A percentile compares a stretch with the other conserved stretches of the same genome.
Evolutionary conservation across 2,797 vertebrate species (phyloP).

Genomic region (Acipenser transmontanus): DNA sequence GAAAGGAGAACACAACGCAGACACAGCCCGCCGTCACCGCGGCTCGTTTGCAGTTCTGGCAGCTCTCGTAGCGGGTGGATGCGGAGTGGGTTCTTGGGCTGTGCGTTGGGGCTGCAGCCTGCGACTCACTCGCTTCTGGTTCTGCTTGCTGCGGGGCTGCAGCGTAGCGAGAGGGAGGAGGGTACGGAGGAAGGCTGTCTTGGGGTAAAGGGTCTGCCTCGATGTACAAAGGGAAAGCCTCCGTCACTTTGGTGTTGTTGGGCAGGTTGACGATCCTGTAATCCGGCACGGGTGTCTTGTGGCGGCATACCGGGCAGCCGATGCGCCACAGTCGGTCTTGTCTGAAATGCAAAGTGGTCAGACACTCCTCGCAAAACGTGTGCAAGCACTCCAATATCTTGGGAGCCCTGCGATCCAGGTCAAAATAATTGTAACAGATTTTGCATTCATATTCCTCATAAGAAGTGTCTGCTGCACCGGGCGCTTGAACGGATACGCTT

Average conservation of each 20-base stretch:
- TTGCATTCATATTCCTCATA: constrained; percentile 91
- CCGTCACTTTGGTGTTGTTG: constrained; percentile 85
- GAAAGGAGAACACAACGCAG: constrained; percentile 86
- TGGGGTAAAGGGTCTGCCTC: constrained; percentile 80
- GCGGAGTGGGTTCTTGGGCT: constrained; percentile 30
- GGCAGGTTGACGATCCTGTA: constrained; percentile 80
- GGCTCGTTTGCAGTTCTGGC: constrained; percentile 80
- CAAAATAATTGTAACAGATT: constrained; percentile 93
- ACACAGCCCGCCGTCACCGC: constrained; percentile 86
- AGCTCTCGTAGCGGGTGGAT: constrained; percentile 66
- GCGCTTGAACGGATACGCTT: constrained; percentile 33
- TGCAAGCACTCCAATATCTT: constrained; percentile 89
- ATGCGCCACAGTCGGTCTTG: constrained; percentile 68
- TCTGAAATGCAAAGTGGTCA: constrained; percentile 81
- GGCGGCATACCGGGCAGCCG: constrained; percentile 83
- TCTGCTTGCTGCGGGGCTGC: constrained; percentile 55
- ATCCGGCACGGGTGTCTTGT: constrained; percentile 83
- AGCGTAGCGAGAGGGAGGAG: constrained; percentile 58
- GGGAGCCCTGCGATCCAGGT: constrained; percentile 81
- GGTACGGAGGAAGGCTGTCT: constrained; percentile 72
- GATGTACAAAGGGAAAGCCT: constrained; percentile 77
- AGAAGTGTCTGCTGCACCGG: constrained; percentile 39
- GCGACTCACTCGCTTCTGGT: constrained; percentile 45
- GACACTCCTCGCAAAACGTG: constrained; percentile 92
- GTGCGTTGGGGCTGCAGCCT: constrained; percentile 27